Evolutionary conservation across 2,888 invertebrate genomes (phyloP).

Genomic region (Eutolmus rufibarbis): DNA sequence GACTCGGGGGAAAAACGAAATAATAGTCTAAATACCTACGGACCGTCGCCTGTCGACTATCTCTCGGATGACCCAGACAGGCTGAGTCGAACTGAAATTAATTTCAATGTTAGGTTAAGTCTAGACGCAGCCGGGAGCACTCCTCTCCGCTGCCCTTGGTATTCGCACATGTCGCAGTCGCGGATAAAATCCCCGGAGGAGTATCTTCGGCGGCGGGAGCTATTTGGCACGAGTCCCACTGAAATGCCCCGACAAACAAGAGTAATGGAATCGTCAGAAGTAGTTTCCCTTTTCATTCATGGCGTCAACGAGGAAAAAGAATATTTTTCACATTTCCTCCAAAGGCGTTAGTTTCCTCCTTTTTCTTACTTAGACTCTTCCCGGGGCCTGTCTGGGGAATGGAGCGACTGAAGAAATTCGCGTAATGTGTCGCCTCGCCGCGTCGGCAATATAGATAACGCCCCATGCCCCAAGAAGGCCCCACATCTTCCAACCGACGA

Average conservation of each 20-base stretch:
- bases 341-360: not conserved
- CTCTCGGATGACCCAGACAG: slow-evolving; percentile 34
- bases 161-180: slow-evolving; percentile 20
- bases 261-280: slow-evolving; percentile 16
- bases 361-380: not conserved
- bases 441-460: not conserved
- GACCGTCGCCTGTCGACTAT: slow-evolving; percentile 21
- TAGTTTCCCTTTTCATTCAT: slow-evolving; percentile 40
- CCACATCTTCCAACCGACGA: not conserved
- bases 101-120: slow-evolving; percentile 40
- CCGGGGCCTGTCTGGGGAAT: not conserved
- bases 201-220: slow-evolving; percentile 18
- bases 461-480: not conserved
- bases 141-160: slow-evolving; percentile 31
- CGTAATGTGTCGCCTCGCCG: slow-evolving; percentile 6
- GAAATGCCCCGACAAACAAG: slow-evolving; percentile 15
- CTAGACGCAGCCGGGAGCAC: not conserved
- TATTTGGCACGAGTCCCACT: slow-evolving; percentile 34
- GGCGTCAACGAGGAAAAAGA: slow-evolving; percentile 31
- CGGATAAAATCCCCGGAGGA: not conserved
- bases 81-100: slow-evolving; percentile 25
- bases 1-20: not conserved
- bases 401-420: not conserved
- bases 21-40: not conserved
- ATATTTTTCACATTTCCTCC: slow-evolving; percentile 34